Conservation (phyloP, 2,113 vertebrate species). For the Tautogolabrus adspersus region DNA sequence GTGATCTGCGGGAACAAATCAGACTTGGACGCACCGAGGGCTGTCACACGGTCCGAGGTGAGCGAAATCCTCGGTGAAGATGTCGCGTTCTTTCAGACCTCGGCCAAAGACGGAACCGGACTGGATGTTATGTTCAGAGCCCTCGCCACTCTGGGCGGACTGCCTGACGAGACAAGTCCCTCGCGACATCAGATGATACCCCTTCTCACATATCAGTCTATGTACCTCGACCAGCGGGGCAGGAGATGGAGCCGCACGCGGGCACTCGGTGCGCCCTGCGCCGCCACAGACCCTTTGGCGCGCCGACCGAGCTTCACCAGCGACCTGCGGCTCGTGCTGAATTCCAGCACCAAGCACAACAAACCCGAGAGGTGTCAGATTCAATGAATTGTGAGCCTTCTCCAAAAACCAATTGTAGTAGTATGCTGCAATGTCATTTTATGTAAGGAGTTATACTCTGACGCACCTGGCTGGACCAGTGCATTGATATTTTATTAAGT, state of each 20-base stretch:
- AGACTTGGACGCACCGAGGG: constrained; percentile 65
- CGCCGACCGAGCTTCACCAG: constrained; percentile 83
- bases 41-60: constrained; percentile 57
- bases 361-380: constrained; percentile 84
- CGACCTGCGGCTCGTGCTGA: constrained; percentile 81
- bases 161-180: constrained; percentile 79
- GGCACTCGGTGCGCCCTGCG: constrained; percentile 66
- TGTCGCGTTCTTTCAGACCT: constrained; percentile 74
- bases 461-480: constrained; percentile 79
- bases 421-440: constrained; percentile 78
- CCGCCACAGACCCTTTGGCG: constrained; percentile 77
- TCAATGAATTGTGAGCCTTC: constrained; percentile 80
- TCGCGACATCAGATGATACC: constrained; percentile 76
- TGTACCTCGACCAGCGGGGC: constrained; percentile 60
- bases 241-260: constrained; percentile 46
- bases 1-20: constrained; percentile 83
- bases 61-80: constrained; percentile 60
- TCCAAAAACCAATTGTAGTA: constrained; percentile 78
- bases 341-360: constrained; percentile 74
- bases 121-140: constrained; percentile 77
- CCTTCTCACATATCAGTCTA: constrained; percentile 74
- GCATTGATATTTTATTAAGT: constrained; percentile 42
- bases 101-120: constrained; percentile 76
- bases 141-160: constrained; percentile 73
- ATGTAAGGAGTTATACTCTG: constrained; percentile 83